Evolutionary conservation across 1,140 invertebrate genomes (phyloP).

Genomic region (Mactra quadrangularis): DNA sequence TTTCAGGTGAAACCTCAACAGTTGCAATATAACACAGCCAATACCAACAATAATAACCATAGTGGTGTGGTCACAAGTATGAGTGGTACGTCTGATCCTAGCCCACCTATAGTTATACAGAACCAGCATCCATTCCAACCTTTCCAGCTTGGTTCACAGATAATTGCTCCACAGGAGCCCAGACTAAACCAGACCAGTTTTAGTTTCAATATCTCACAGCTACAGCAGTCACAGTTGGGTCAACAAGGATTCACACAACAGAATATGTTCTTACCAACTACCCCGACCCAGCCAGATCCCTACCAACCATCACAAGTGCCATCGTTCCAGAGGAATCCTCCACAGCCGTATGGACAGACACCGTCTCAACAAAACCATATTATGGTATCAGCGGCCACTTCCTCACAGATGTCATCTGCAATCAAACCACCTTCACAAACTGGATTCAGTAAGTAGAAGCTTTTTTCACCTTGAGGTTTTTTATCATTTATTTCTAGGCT

Average conservation of each 20-base stretch:
- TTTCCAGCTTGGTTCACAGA: constrained; percentile 75
- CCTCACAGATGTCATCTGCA: constrained; percentile 94
- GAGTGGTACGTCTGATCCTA: constrained; percentile 64
- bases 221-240: constrained; percentile 83
- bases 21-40: constrained; percentile 80
- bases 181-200: constrained; percentile 86
- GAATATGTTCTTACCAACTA: constrained; percentile 78
- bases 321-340: constrained; percentile 62
- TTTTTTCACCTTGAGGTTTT: not conserved
- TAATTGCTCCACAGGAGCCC: constrained; percentile 76
- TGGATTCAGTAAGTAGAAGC: constrained; percentile 69
- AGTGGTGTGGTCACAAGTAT: constrained; percentile 63
- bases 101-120: constrained; percentile 80
- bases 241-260: constrained; percentile 83
- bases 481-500: not conserved
- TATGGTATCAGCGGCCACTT: constrained; percentile 93
- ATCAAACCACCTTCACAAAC: constrained; percentile 90
- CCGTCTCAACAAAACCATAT: constrained; percentile 91
- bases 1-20: constrained; percentile 89
- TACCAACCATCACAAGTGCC: constrained; percentile 86
- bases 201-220: constrained; percentile 88
- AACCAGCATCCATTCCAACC: constrained; percentile 74
- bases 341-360: constrained; percentile 75
- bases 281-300: constrained; percentile 75
- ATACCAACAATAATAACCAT: constrained; percentile 77